Conservation (phyloP, 2,113 vertebrate species). For the Propithecus coquereli region DNA sequence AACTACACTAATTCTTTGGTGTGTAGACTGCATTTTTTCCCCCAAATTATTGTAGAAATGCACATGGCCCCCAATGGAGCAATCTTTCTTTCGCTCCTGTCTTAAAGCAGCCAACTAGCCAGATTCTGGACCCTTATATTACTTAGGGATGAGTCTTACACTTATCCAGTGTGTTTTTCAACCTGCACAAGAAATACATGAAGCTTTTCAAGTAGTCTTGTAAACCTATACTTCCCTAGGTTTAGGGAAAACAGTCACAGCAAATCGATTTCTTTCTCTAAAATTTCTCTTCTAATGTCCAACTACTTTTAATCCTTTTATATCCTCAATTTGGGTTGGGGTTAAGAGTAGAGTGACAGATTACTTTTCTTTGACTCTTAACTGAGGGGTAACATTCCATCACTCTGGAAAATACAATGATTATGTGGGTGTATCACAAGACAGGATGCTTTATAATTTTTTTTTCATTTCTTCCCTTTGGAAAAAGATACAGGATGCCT, state of each 20-base stretch:
- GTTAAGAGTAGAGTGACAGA: neutral
- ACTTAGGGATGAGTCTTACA: neutral
- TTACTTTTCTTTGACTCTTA: constrained; percentile 32
- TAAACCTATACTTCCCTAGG: neutral
- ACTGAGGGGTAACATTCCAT: neutral
- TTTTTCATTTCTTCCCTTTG: no score
- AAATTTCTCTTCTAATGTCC: neutral
- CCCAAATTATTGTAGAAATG: neutral
- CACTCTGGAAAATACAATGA: constrained; percentile 42
- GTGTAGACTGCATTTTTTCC: neutral
- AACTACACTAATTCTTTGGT: neutral
- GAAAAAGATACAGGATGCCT: neutral
- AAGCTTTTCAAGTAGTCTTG: neutral
- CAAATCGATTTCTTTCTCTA: neutral
- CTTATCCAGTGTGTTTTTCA: neutral
- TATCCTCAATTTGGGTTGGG: neutral
- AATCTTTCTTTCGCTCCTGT: neutral
- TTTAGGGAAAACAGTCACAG: neutral
- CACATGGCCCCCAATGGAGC: neutral
- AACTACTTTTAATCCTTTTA: neutral
- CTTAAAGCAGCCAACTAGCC: neutral
- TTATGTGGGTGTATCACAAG: constrained; percentile 3
- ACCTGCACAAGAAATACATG: neutral
- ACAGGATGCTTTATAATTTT: constrained; percentile 7
- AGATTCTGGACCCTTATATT: neutral